Base-by-base conservation (phyloP, 2,888 invertebrate species). In the Tiliacea aurago region DNA sequence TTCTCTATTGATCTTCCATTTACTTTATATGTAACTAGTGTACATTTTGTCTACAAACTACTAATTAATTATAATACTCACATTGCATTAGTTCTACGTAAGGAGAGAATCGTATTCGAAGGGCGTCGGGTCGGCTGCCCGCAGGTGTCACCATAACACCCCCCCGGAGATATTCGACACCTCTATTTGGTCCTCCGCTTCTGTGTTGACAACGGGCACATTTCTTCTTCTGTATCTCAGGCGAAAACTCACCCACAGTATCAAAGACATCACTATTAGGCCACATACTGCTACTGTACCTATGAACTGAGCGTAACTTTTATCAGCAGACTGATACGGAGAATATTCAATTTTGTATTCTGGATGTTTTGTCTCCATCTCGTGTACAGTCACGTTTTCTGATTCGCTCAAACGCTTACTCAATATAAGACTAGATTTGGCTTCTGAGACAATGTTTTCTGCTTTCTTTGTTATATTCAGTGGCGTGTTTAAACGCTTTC, bases 91-190 rank as follows among this genome's bases (percentile, higher is more conserved):
- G 89, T 93, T 94, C 95, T 96, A 96, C 95, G 96, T 96, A 88
- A 96, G 92, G 90, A 96, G 96, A 88, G 96, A 96, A 91, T 96
- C 96, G 91, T 96, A 97, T 94, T 95, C 97, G 94, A 95, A 97
- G 93, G 97, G 97, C 88, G 96, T 96, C 56, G 96, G 95, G 93
- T 95, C 96, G 94, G 96, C 95, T 93, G 96, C 96, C 87, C 97
- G 95, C 91, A 97, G 92, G 90, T 97, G 97, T 98, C 97, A 97
- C 98, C 98, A 98, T 78, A 97, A 95, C 88, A 98, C 97, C 63
- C 97, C 97, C 67, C 97, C 97, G 73, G 97, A 97, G 88, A 96
- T 96, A 92, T 96, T 96, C 70, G 96, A 94, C 91, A 97, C 97
- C 92, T 97, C 97, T 95, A 97, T 96, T 90, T 96, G 96, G 88